Conservation (phyloP, 2,113 vertebrate species). For the Rallus limicola region DNA sequence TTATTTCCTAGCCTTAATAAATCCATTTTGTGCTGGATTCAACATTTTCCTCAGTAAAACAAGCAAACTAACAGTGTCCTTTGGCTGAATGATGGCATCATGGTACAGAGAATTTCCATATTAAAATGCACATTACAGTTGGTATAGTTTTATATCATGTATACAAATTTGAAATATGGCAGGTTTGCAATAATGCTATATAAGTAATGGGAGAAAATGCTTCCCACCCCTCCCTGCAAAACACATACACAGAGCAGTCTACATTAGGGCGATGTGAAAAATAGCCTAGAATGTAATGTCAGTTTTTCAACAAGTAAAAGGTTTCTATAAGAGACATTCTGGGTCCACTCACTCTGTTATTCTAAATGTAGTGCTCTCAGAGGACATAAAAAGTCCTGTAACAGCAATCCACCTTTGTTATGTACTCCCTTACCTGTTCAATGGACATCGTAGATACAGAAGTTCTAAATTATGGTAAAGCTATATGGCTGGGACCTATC, state of each 20-base stretch:
- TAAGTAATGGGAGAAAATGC: neutral
- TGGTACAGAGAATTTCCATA: neutral
- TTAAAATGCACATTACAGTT: neutral
- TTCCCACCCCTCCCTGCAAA: neutral
- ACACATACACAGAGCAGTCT: neutral
- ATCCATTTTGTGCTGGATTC: neutral
- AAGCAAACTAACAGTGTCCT: neutral
- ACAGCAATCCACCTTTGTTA: neutral
- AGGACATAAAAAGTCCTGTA: neutral
- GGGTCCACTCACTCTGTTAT: neutral
- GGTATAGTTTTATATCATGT: neutral
- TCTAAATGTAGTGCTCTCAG: neutral
- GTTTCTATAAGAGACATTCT: neutral
- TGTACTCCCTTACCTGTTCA: neutral
- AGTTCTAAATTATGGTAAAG: neutral
- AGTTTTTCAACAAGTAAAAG: neutral
- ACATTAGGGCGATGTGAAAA: neutral
- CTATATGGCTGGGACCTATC: neutral
- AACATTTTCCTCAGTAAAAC: neutral
- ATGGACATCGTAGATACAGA: neutral
- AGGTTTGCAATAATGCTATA: neutral
- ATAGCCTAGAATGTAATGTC: neutral
- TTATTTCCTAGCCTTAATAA: neutral
- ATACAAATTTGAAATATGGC: neutral
- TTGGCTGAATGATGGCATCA: neutral